Evolutionary conservation across 2,888 invertebrate species (phyloP).

Genomic region (Dermolepida albohirtum): DNA sequence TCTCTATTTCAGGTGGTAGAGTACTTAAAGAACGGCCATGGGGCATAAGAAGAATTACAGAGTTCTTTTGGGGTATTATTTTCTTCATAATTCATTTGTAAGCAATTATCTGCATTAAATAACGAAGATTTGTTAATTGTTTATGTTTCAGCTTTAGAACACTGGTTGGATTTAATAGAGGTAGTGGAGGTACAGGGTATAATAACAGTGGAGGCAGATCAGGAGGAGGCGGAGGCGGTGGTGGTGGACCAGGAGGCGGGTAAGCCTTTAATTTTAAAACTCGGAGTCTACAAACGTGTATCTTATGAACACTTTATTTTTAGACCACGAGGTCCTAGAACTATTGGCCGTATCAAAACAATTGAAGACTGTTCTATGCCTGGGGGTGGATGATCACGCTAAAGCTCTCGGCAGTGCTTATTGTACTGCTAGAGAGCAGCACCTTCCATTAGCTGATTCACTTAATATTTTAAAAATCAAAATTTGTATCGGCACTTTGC

Average conservation of each 20-base stretch:
- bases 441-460: constrained; percentile 28
- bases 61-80: constrained; percentile 68
- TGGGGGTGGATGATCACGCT: constrained; percentile 57
- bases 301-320: constrained; percentile 9
- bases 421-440: constrained; percentile 29
- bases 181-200: constrained; percentile 41
- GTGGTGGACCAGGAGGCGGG: constrained; percentile 53
- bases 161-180: constrained; percentile 54
- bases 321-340: constrained; percentile 49
- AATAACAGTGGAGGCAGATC: constrained; percentile 49
- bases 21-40: constrained; percentile 67
- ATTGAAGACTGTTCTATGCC: constrained; percentile 56
- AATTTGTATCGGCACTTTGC: constrained; percentile 21
- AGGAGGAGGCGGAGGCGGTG: constrained; percentile 48
- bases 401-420: constrained; percentile 52
- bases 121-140: constrained; percentile 26
- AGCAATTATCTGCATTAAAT: constrained; percentile 57
- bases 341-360: constrained; percentile 52
- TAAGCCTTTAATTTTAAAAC: constrained; percentile 22
- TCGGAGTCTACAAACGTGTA: background rate
- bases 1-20: constrained; percentile 67
- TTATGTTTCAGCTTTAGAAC: constrained; percentile 57
- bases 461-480: constrained; percentile 14
- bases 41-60: constrained; percentile 63
- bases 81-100: constrained; percentile 70